phyloP scores from a whole-genome alignment of 2,797 vertebrate genomes.

The Catostomus latipinnis region DNA sequence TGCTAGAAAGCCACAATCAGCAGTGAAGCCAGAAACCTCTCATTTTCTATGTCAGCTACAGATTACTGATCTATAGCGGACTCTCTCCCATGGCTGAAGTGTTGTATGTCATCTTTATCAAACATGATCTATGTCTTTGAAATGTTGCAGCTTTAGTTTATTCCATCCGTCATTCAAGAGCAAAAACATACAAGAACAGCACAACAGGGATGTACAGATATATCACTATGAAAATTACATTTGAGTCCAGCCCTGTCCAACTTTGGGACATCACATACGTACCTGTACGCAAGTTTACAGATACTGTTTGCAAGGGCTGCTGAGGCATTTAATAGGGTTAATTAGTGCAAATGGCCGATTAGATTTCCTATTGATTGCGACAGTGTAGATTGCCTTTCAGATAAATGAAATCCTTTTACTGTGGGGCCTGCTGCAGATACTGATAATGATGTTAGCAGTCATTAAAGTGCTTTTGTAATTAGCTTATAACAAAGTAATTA shows the following conservation, averaged over 20 bases:
- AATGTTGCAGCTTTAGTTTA: constrained; percentile 46
- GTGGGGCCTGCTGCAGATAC: constrained; percentile 42
- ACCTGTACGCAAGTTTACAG: constrained; percentile 18
- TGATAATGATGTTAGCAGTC: constrained; percentile 42
- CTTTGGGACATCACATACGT: neutral
- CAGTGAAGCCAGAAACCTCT: constrained; percentile 57
- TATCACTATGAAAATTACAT: constrained; percentile 25
- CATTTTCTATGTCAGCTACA: constrained; percentile 57
- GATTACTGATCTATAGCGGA: constrained; percentile 59
- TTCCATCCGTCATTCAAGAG: constrained; percentile 43
- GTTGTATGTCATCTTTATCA: constrained; percentile 63
- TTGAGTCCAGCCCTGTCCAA: neutral
- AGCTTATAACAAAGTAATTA: constrained; percentile 61
- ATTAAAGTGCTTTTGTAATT: constrained; percentile 56
- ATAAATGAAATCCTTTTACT: constrained; percentile 64
- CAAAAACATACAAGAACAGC: constrained; percentile 5
- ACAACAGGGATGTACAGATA: constrained; percentile 8
- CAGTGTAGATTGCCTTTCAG: constrained; percentile 59
- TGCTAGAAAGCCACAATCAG: constrained; percentile 57
- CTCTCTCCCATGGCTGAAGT: constrained; percentile 16
- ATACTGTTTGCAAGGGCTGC: constrained; percentile 37
- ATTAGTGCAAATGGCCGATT: constrained; percentile 59
- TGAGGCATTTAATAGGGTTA: constrained; percentile 62
- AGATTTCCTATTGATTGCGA: constrained; percentile 63
- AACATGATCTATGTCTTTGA: constrained; percentile 53